phyloP scores from a whole-genome alignment of 2,113 vertebrate species.

The Phyllostomus discolor region DNA sequence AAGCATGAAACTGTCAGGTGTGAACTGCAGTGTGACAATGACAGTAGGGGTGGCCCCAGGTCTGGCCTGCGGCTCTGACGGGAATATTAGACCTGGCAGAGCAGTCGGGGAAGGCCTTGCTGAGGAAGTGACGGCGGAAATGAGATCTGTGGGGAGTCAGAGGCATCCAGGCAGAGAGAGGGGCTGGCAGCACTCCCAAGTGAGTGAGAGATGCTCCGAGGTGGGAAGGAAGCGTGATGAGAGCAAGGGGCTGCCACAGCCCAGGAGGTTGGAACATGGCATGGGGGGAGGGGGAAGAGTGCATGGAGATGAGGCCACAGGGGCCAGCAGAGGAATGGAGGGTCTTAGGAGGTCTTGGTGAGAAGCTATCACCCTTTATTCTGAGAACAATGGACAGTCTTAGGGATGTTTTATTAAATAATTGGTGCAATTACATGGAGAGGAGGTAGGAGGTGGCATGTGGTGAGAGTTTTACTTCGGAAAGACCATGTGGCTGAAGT shows the following conservation, averaged over 20 bases:
- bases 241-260: neutral
- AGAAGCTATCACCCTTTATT: neutral
- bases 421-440: neutral
- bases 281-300: fast-evolving
- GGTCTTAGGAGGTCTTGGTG: neutral
- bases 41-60: neutral
- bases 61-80: neutral
- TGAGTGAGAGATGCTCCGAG: neutral
- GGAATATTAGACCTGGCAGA: neutral
- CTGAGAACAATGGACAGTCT: neutral
- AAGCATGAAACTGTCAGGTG: neutral
- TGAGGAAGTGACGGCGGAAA: neutral
- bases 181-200: neutral
- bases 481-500: neutral
- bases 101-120: neutral
- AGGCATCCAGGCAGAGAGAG: neutral
- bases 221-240: neutral
- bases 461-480: neutral
- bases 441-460: neutral
- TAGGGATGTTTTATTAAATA: neutral
- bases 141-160: neutral
- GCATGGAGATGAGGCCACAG: neutral
- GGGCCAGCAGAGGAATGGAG: neutral
- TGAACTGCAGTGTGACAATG: neutral
- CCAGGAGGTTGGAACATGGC: neutral